Percentiles rank a stretch among this genome's conserved stretches.
Conservation (phyloP, 2,888 invertebrate species). For the Amphiduros pacificus region DNA sequence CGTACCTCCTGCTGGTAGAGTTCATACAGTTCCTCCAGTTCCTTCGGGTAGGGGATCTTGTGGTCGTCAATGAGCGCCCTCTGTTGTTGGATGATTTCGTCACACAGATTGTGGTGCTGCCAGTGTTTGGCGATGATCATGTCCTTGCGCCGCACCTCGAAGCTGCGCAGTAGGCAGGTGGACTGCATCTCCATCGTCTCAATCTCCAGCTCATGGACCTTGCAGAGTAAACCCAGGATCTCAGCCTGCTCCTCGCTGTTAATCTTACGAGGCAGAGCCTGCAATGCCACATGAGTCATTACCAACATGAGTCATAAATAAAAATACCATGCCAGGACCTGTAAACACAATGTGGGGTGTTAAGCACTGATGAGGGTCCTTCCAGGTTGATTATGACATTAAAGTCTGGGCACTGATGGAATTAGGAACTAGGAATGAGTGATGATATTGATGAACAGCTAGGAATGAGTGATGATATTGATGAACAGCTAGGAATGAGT, state of each 20-base stretch:
- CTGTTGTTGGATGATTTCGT: slow-evolving; percentile 89
- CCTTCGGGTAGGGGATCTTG: slow-evolving; percentile 40
- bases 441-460: too few species aligned
- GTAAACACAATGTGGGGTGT: too few species aligned
- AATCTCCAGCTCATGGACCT: slow-evolving; percentile 91
- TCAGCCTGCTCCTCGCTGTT: slow-evolving; percentile 89
- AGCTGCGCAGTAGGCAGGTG: slow-evolving; percentile 80
- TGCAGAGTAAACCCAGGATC: slow-evolving; percentile 81
- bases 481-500: too few species aligned
- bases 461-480: too few species aligned
- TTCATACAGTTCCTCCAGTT: slow-evolving; percentile 52
- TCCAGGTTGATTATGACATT: too few species aligned
- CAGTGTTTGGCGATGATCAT: slow-evolving; percentile 79
- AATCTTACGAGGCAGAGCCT: slow-evolving; percentile 83
- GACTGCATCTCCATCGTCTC: slow-evolving; percentile 84
- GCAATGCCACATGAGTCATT: too few species aligned
- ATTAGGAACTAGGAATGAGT: too few species aligned
- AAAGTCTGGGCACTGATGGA: too few species aligned
- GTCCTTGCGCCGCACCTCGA: slow-evolving; percentile 67
- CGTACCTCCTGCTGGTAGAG: slow-evolving; percentile 48
- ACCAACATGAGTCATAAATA: too few species aligned
- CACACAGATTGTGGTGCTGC: slow-evolving; percentile 83
- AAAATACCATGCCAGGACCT: too few species aligned
- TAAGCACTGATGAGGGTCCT: too few species aligned
- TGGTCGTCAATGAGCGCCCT: slow-evolving; percentile 74